Percentiles rank a stretch among this genome's conserved stretches.
Conservation (phyloP, 2,888 invertebrate species). For the Digitonthophagus gazella region DNA sequence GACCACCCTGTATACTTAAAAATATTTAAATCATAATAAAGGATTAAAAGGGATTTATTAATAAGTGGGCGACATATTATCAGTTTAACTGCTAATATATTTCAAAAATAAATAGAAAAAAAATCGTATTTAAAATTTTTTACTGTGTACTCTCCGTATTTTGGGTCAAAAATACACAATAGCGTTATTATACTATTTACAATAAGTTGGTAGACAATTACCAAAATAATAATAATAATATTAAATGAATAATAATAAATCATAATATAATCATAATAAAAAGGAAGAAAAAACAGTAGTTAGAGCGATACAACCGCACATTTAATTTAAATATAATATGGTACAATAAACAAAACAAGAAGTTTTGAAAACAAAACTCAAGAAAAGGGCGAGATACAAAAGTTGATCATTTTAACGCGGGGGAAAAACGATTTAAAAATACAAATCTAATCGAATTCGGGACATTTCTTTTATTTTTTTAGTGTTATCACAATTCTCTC, state of each 20-base stretch:
- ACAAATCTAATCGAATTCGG: too few relatives aligned
- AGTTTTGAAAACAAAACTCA: neutral
- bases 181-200: conserved; percentile 43
- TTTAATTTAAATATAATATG: neutral
- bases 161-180: conserved; percentile 44
- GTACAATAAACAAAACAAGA: neutral
- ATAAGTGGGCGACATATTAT: too few relatives aligned
- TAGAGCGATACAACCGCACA: neutral
- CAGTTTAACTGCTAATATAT: too few relatives aligned
- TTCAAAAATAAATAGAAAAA: conserved; percentile 21
- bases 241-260: neutral
- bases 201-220: conserved; percentile 18
- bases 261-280: conserved; percentile 4
- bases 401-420: too few relatives aligned
- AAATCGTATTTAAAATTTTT: conserved; percentile 40
- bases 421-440: too few relatives aligned
- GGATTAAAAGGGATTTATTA: too few relatives aligned
- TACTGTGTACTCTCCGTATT: conserved; percentile 37
- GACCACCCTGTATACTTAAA: too few relatives aligned
- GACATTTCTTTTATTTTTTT: too few relatives aligned
- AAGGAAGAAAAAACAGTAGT: conserved; percentile 7
- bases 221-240: conserved; percentile 9
- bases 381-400: neutral
- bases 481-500: too few relatives aligned
- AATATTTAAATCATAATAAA: too few relatives aligned